phyloP scores from a whole-genome alignment of 2,888 invertebrate genomes.

The Drosophila prolongata region DNA sequence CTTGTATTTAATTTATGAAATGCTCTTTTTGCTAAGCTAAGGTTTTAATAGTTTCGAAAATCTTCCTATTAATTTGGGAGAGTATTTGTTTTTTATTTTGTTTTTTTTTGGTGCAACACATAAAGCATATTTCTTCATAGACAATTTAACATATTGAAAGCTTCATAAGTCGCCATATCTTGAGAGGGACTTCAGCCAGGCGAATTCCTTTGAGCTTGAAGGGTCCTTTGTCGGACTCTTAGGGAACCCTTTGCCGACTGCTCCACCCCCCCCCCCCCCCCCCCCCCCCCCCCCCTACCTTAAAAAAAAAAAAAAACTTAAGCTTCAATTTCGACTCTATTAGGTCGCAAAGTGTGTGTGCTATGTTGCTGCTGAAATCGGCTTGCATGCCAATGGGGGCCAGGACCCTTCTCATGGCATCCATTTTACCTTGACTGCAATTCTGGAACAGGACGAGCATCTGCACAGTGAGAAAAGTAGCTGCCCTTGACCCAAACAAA shows the following conservation, averaged over 20 bases:
- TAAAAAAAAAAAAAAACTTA: conserved; percentile 16
- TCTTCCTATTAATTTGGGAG: background rate
- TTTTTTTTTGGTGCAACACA: background rate
- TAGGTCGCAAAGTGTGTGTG: conserved; percentile 29
- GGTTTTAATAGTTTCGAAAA: background rate
- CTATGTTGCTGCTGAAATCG: conserved; percentile 33
- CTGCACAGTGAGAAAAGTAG: conserved; percentile 1
- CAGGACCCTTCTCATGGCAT: conserved; percentile 13
- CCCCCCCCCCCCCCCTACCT: background rate
- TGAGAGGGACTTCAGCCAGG: conserved; percentile 11
- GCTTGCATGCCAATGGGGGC: conserved; percentile 41
- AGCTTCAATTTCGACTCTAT: conserved; percentile 50
- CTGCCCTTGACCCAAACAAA: too few relatives aligned
- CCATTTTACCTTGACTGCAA: conserved; percentile 22
- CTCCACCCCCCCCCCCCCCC: too few relatives aligned
- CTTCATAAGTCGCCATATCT: conserved; percentile 4
- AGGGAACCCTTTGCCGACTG: conserved; percentile 12
- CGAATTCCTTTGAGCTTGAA: conserved; percentile 25
- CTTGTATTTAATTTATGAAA: background rate
- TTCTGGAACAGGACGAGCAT: conserved; percentile 30
- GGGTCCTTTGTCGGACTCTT: conserved; percentile 27
- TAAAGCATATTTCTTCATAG: background rate
- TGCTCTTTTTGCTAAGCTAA: background rate
- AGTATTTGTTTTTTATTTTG: background rate
- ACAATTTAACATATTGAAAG: conserved; percentile 18